Evolutionary conservation across 2,113 vertebrate species (phyloP).

Genomic region (Laterallus jamaicensis): DNA sequence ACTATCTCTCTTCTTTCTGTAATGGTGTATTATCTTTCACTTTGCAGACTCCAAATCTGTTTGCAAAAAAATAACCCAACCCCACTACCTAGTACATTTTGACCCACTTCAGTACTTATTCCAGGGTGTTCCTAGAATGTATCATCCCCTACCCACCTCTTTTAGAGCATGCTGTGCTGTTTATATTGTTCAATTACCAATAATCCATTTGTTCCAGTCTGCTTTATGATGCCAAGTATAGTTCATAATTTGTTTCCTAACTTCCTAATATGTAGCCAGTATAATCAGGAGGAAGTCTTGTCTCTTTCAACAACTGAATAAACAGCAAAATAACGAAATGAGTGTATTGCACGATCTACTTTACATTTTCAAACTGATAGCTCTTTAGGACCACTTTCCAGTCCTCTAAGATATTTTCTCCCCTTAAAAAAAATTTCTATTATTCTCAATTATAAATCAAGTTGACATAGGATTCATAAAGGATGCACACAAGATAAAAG

Average conservation of each 20-base stretch:
- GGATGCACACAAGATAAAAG: not conserved
- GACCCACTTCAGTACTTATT: not conserved
- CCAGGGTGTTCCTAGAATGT: not conserved
- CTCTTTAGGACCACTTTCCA: not conserved
- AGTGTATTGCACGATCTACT: not conserved
- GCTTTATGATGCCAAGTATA: not conserved
- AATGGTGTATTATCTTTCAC: constrained; percentile 26
- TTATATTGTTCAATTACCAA: not conserved
- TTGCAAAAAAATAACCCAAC: not conserved
- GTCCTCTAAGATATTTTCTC: not conserved
- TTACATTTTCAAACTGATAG: not conserved
- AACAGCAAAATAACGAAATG: constrained; percentile 12
- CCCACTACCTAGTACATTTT: not conserved
- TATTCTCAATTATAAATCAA: not conserved
- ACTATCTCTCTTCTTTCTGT: constrained; percentile 34
- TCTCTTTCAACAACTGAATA: constrained; percentile 14
- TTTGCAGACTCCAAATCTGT: not conserved
- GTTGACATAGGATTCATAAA: not conserved
- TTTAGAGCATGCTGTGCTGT: not conserved
- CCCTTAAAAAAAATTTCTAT: not conserved
- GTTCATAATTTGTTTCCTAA: not conserved
- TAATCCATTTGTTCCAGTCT: not conserved
- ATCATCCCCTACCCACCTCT: not conserved
- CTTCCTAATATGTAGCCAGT: not conserved
- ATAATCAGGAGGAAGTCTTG: not conserved